These are phyloP conservation scores for Bugula neritina DNA, from an alignment of 2,888 invertebrate species.

Conservation along the genomic window DNA sequence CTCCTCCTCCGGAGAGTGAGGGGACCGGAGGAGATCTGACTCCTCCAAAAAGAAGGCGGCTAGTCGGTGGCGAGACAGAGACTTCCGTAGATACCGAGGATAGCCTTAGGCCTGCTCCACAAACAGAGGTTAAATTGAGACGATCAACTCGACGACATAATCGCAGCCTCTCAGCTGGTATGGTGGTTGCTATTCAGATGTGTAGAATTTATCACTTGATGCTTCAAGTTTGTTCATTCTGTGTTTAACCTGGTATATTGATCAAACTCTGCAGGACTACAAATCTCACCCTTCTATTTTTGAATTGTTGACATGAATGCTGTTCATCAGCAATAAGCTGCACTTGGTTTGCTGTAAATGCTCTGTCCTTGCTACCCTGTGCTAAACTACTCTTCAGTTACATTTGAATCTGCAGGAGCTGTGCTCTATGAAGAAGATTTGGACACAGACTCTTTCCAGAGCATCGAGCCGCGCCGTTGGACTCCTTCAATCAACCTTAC, in stretches of 20 bases:
- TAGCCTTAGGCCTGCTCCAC: background rate
- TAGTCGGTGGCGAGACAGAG: conserved; percentile 41
- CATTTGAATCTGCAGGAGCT: no score
- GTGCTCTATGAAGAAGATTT: background rate
- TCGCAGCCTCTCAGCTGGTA: conserved; percentile 5
- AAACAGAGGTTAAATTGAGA: conserved; percentile 18
- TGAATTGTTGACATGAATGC: no score
- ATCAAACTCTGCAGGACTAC: no score
- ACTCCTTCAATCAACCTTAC: background rate
- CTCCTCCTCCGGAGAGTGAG: conserved; percentile 44
- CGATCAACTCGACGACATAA: conserved; percentile 5
- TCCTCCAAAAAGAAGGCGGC: conserved; percentile 59
- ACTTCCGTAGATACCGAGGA: conserved; percentile 14
- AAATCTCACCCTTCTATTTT: no score
- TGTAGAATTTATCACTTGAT: no score
- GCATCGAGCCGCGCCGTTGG: background rate
- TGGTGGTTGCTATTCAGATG: no score
- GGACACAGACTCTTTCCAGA: conserved; percentile 20
- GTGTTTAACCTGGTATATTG: no score
- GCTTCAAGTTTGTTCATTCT: no score
- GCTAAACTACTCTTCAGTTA: no score
- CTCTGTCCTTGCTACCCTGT: no score
- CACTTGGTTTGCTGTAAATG: no score
- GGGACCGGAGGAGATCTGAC: conserved; percentile 57
- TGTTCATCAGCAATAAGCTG: no score